Evolutionary conservation across 2,113 vertebrate species (phyloP).

Genomic region (Pachyramphus minor): DNA sequence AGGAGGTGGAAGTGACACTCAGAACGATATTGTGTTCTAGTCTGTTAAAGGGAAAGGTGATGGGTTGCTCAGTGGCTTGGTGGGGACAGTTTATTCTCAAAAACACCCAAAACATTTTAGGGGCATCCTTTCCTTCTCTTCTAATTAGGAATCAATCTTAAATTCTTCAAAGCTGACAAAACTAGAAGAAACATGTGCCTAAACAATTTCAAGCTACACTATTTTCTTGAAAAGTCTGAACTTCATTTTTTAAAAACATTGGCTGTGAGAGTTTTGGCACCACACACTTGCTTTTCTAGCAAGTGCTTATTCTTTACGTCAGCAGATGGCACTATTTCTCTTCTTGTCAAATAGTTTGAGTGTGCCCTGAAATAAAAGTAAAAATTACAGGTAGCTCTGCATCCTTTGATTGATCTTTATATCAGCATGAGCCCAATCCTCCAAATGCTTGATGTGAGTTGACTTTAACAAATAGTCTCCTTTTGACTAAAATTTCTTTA

Average conservation of each 20-base stretch:
- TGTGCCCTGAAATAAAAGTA: conserved; percentile 3
- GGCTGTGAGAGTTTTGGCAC: neutral
- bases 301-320: neutral
- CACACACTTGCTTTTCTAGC: neutral
- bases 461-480: conserved; percentile 9
- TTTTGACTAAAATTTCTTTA: conserved; percentile 33
- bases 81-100: neutral
- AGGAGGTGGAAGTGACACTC: neutral
- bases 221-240: neutral
- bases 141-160: neutral
- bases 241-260: neutral
- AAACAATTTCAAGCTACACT: neutral
- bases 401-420: conserved; percentile 46
- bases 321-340: conserved; percentile 76
- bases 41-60: neutral
- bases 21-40: neutral
- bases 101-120: neutral
- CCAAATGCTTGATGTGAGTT: conserved; percentile 39
- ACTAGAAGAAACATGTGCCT: neutral
- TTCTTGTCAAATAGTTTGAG: neutral
- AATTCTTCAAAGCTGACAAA: neutral
- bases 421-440: conserved; percentile 30
- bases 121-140: neutral
- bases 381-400: conserved; percentile 5
- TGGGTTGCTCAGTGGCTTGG: neutral